Evolutionary conservation across 2,113 vertebrate species (phyloP).

Genomic region (Syrrhaptes paradoxus): DNA sequence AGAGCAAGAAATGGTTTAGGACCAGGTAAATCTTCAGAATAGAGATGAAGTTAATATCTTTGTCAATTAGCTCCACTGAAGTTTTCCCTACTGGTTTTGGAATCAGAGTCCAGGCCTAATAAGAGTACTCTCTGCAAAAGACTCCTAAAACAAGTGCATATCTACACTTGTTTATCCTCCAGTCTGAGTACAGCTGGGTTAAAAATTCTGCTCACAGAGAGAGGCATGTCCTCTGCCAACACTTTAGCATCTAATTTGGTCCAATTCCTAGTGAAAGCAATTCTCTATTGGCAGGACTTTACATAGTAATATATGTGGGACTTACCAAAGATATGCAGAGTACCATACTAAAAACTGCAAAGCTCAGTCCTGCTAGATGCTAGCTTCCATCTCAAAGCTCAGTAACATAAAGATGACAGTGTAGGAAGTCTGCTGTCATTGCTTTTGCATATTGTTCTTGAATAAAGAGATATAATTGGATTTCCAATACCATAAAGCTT

Average conservation of each 20-base stretch:
- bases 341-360: neutral
- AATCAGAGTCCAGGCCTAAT: neutral
- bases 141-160: neutral
- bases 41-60: neutral
- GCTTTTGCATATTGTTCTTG: neutral
- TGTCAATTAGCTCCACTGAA: neutral
- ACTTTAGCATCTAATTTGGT: neutral
- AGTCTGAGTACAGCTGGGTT: neutral
- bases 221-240: neutral
- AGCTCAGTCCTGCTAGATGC: neutral
- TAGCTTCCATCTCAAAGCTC: neutral
- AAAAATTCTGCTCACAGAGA: neutral
- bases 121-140: neutral
- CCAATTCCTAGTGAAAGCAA: neutral
- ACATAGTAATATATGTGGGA: accelerated
- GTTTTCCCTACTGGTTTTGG: neutral
- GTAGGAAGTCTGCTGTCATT: neutral
- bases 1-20: neutral
- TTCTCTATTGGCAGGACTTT: neutral
- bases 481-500: neutral
- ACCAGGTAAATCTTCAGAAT: neutral
- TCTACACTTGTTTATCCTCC: neutral
- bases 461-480: neutral
- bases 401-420: neutral
- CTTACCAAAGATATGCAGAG: neutral